phyloP scores from a whole-genome alignment of 2,113 vertebrate species.

The Ivindomyrus marchei region DNA sequence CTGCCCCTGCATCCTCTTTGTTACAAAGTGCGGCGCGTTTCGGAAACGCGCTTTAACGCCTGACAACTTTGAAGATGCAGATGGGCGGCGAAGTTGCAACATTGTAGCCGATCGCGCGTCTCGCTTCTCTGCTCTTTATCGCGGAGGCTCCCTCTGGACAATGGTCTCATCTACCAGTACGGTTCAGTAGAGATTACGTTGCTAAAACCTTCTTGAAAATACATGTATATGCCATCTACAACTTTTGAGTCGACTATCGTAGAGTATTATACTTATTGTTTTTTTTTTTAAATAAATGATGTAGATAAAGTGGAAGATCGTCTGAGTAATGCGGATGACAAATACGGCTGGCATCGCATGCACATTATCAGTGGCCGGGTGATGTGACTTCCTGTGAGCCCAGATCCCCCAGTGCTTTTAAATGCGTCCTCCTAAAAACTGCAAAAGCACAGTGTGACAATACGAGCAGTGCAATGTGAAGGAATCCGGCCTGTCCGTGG shows the following conservation, averaged over 20 bases:
- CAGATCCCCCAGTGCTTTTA: neutral
- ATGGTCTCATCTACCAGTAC: neutral
- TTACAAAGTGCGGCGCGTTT: neutral
- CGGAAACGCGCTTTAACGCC: neutral
- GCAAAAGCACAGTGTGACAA: neutral
- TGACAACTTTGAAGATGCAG: neutral
- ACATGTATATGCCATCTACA: neutral
- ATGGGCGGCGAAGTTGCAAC: neutral
- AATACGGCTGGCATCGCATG: neutral
- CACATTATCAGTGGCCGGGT: neutral
- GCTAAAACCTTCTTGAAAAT: neutral
- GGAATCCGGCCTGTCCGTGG: slow-evolving; percentile 8
- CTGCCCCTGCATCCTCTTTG: neutral
- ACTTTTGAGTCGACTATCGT: neutral
- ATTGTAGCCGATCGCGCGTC: neutral
- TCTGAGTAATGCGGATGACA: neutral
- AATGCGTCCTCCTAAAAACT: neutral
- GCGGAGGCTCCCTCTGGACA: neutral
- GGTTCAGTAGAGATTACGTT: neutral
- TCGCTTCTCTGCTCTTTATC: neutral
- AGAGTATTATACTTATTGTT: neutral
- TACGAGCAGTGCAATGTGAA: neutral
- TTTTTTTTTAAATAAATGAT: neutral
- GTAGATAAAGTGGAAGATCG: neutral
- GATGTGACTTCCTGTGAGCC: neutral